phyloP scores from a whole-genome alignment of 92 coral and sea anemone species.

The Parazoanthus swiftii region DNA sequence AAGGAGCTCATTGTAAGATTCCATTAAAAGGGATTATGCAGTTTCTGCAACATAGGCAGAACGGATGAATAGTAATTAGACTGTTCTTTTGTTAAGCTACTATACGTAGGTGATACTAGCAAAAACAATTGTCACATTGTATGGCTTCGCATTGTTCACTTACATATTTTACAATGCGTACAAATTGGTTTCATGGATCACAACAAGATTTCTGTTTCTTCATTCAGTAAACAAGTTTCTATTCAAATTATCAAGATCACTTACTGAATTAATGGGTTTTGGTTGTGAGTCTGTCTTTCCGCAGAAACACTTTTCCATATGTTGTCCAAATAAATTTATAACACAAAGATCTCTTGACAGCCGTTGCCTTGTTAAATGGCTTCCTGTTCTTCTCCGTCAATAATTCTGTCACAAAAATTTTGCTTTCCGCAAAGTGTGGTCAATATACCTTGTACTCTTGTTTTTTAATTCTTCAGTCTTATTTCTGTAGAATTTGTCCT shows the following conservation, averaged over 20 bases:
- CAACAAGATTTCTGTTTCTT: background rate
- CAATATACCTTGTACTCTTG: too few relatives aligned
- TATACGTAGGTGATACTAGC: too few relatives aligned
- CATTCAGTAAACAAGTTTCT: background rate
- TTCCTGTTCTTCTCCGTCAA: background rate
- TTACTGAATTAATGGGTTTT: background rate
- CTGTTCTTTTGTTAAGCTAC: background rate
- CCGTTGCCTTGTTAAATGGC: too few relatives aligned
- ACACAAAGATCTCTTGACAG: background rate
- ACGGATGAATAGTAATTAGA: conserved; percentile 3
- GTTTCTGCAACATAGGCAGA: background rate
- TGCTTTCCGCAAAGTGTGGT: background rate
- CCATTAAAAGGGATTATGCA: conserved; percentile 2
- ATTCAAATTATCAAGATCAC: background rate
- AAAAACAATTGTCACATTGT: too few relatives aligned
- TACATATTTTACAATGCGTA: background rate
- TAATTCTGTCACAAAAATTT: background rate
- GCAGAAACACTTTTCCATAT: too few relatives aligned
- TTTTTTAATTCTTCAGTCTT: background rate
- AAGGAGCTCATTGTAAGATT: conserved; percentile 11
- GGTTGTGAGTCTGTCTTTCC: background rate
- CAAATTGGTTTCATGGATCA: background rate
- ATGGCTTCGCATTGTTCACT: too few relatives aligned
- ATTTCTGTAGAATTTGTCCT: background rate
- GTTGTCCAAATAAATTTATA: background rate